Base-by-base conservation (phyloP, 1,140 invertebrate species). In the Hestina assimilis region DNA sequence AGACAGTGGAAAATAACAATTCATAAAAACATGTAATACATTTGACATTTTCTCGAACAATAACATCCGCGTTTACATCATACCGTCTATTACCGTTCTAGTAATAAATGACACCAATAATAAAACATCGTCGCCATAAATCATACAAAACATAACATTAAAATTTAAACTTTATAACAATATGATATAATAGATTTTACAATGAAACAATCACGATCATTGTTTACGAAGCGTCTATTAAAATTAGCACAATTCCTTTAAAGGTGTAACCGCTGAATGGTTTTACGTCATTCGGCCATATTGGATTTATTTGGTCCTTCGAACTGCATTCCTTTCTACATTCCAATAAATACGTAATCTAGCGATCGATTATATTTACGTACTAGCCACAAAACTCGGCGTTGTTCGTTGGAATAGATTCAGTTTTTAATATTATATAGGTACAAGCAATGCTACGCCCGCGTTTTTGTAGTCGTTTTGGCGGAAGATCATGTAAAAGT, bases 281-380 rank as follows among this genome's bases (percentile, higher is more conserved):
- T 15, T 41, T 57, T 38, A 57, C 54, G 54, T 57, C 54, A 57
- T 48, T 31, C 23, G 24, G n/a, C 45, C 54, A 57, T 57, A 57
- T 42, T 29, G 45, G 54, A 41, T 48, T 46, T 41, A 43, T 46
- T 31, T 48, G 45, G 45, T 41, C 45, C 29, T 47, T 29, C 33
- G 23, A 47, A 14, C n/a, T 4, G 52, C 41, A 54, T 54, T 54
- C 41, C 42, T 35, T 45, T 35, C 41, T 6, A 46, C 41, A 54
- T 31, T 54, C 52, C 52, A 14, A n/a, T 35, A 7, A 33, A 15
- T 33, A 54, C 52, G 41, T 26, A 20, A 17, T 38, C 8, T 31
- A 45, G 21, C 28, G 26, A 17, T 21, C 7, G 3, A 29, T 7
- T 31, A 31, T 11, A 31, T 3, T 31, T 31, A 31, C 8, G 2